Conservation (phyloP, 2,888 invertebrate species). For the Himalopsyche kuldschensis region DNA sequence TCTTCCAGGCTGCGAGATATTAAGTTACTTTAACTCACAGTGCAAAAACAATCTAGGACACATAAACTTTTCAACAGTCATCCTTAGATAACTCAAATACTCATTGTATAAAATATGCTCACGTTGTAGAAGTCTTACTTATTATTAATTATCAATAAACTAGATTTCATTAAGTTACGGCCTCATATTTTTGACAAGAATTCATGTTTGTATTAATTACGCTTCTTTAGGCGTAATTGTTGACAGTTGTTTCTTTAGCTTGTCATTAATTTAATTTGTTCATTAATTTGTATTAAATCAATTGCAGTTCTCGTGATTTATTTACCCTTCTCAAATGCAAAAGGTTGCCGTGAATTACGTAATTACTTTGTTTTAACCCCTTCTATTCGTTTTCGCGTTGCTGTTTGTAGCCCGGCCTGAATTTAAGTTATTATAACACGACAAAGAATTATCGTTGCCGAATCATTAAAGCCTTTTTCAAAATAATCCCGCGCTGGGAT, state of each 20-base stretch:
- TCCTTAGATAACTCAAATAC: no score
- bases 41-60: no score
- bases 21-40: not conserved
- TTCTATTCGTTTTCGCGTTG: conserved; percentile 43
- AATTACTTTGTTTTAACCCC: conserved; percentile 43
- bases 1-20: conserved; percentile 2
- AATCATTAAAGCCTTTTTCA: conserved; percentile 61
- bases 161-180: no score
- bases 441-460: conserved; percentile 59
- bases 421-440: conserved; percentile 58
- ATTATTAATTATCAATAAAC: no score
- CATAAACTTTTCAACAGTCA: no score
- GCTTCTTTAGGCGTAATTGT: no score
- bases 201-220: no score
- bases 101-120: no score
- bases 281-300: not conserved
- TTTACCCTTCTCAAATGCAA: not conserved
- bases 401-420: conserved; percentile 43
- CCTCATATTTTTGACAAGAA: no score
- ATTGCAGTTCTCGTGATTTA: not conserved
- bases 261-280: not conserved
- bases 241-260: not conserved
- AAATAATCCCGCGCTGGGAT: conserved; percentile 26
- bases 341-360: not conserved
- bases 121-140: no score